These are phyloP conservation scores for Saccopteryx bilineata DNA, from an alignment of 2,113 vertebrate genomes.

Conservation along the genomic window DNA sequence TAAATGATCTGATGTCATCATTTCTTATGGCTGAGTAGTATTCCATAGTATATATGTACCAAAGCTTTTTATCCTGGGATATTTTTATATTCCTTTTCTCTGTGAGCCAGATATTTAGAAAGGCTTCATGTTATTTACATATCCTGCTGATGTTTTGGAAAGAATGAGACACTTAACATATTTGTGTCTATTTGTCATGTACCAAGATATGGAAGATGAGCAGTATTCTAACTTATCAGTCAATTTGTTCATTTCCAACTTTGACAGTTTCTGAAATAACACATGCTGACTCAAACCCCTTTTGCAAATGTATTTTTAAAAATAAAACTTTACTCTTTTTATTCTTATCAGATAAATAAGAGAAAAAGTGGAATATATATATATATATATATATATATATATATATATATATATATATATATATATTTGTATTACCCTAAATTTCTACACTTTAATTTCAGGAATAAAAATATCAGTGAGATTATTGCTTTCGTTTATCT, in stretches of 20 bases:
- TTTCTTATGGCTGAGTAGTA: too few species aligned
- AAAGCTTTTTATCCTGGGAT: not conserved
- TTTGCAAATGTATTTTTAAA: constrained; percentile 76
- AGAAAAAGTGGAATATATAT: not conserved
- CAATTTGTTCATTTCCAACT: constrained; percentile 76
- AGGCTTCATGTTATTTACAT: not conserved
- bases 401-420: not conserved
- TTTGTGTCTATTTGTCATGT: constrained; percentile 41
- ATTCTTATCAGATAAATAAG: constrained; percentile 67
- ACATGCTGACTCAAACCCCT: constrained; percentile 59
- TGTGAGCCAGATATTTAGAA: not conserved
- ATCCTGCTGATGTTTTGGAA: not conserved
- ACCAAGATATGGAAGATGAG: constrained; percentile 12
- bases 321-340: constrained; percentile 80
- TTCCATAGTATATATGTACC: too few species aligned
- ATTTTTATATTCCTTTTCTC: not conserved
- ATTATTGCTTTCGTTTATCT: constrained; percentile 18
- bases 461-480: not conserved
- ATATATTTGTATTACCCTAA: not conserved
- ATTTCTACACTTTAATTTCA: not conserved
- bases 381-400: not conserved
- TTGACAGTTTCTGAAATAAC: constrained; percentile 75
- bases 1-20: too few species aligned
- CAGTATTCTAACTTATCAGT: constrained; percentile 71
- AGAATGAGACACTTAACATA: not conserved